These are phyloP conservation scores for Dusona sp. DNA, from an alignment of 2,888 invertebrate genomes.

Conservation along the genomic window DNA sequence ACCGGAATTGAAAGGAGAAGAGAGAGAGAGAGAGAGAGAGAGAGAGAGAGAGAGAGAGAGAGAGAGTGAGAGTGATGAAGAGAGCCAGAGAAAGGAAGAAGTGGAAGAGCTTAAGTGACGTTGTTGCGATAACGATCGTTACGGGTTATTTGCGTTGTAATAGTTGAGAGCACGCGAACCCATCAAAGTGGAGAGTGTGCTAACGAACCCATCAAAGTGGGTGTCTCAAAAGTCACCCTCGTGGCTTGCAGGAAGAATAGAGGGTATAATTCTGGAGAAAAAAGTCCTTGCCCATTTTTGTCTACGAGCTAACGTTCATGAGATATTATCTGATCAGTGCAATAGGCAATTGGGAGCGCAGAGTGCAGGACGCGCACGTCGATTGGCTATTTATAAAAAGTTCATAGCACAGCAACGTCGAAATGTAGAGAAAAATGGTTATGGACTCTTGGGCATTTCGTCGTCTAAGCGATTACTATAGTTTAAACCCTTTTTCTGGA, in stretches of 20 bases:
- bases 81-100: slow-evolving; percentile 51
- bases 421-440: not conserved
- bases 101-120: slow-evolving; percentile 67
- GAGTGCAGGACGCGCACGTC: not conserved
- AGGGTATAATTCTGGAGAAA: not conserved
- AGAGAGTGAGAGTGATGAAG: slow-evolving; percentile 50
- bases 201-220: slow-evolving; percentile 55
- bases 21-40: too few species aligned
- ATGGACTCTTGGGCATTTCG: not conserved
- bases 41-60: slow-evolving; percentile 25
- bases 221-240: not conserved
- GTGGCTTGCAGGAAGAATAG: not conserved
- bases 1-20: too few species aligned
- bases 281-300: not conserved
- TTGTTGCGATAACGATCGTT: slow-evolving; percentile 72
- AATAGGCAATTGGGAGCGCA: not conserved
- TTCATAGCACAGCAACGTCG: not conserved
- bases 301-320: slow-evolving; percentile 2
- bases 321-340: not conserved
- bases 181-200: slow-evolving; percentile 36
- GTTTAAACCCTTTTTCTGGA: not conserved
- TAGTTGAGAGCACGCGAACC: slow-evolving; percentile 53
- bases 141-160: slow-evolving; percentile 69
- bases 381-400: not conserved
- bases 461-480: not conserved